phyloP scores from a whole-genome alignment of 2,888 invertebrate genomes.

The Brachynemurus nebulosus region DNA sequence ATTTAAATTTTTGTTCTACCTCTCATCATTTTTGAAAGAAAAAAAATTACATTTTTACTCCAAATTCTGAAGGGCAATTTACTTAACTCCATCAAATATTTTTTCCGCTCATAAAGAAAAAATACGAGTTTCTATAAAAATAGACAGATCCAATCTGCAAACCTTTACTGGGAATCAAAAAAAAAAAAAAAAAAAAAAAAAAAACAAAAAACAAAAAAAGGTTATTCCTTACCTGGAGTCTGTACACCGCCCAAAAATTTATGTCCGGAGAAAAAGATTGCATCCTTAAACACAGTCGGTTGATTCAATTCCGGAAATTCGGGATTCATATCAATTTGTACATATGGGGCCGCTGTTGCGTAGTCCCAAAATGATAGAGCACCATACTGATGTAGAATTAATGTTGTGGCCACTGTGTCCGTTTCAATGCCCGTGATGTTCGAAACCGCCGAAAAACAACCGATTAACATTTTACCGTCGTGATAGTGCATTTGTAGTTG shows the following conservation, averaged over 20 bases:
- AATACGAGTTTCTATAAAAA: too few species aligned
- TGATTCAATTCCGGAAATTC: conserved; percentile 52
- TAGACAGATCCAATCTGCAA: too few species aligned
- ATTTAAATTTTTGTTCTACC: too few species aligned
- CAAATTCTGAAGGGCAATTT: too few species aligned
- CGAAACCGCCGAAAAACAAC: conserved; percentile 76
- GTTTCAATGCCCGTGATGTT: conserved; percentile 79
- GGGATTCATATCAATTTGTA: conserved; percentile 75
- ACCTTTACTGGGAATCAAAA: too few species aligned
- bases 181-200: too few species aligned
- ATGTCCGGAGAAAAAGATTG: conserved; percentile 77
- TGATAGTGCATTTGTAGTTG: conserved; percentile 49
- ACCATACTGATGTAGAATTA: conserved; percentile 66
- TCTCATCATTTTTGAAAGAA: too few species aligned
- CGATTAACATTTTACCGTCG: conserved; percentile 56
- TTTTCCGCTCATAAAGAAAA: too few species aligned
- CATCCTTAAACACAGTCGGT: conserved; percentile 69
- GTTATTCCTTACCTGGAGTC: conserved; percentile 47
- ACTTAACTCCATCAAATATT: too few species aligned
- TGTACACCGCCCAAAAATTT: conserved; percentile 85
- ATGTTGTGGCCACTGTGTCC: conserved; percentile 69
- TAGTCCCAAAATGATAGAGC: conserved; percentile 85
- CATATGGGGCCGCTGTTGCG: conserved; percentile 69
- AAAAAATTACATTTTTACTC: too few species aligned
- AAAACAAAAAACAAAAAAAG: background rate